Base-by-base conservation (phyloP, 92 coral and sea anemone species). In the Phenganax stokvisi region DNA sequence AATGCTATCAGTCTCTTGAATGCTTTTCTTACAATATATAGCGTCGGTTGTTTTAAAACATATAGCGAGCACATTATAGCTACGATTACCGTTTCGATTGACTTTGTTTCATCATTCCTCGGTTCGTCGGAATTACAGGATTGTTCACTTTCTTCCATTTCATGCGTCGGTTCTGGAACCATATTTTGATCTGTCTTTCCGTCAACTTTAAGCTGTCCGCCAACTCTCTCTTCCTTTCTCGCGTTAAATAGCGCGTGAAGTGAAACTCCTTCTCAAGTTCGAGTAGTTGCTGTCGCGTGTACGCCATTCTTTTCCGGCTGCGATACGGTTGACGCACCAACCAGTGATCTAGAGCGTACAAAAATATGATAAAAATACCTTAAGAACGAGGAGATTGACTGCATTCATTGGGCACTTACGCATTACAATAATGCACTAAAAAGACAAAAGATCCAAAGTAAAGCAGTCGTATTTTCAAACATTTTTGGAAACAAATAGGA, bases 81-180 rank as follows among this genome's bases (percentile, higher is more conserved):
- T 56, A 57, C 16, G 54, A 51, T 79, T 79, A 79, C 83, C 83
- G 83, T 79, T 79, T 79, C 55, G 83, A 58, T 29, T 77, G 81
- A 27, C 28, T 63, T 25, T 79, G 83, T 27, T 79, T 79, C 83
- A 79, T 79, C 99, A 96, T 96, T 76, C 99, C 99, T 77, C 99
- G 81, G 72, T 97, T 96, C 13, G 99, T 96, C 0, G 99, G 99
- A 29, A 96, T 96, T 10, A 96, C 99, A 0, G 99, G 99, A 51
- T 96, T 96, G 88, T 96, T 96, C 86, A 92, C 99, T 71, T 92
- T 96, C 80, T 96, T 96, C 99, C 99, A 96, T 76, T 96, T 96
- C 99, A 96, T 96, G 58, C 99, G 89, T 51, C 99, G 97, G 84
- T 96, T 96, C 72, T 96, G 99, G 83, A 96, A 96, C 99, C 99